Percentiles rank a stretch among this genome's conserved stretches.
phyloP scores from a whole-genome alignment of 2,797 vertebrate species.

The Sebastes variabilis region DNA sequence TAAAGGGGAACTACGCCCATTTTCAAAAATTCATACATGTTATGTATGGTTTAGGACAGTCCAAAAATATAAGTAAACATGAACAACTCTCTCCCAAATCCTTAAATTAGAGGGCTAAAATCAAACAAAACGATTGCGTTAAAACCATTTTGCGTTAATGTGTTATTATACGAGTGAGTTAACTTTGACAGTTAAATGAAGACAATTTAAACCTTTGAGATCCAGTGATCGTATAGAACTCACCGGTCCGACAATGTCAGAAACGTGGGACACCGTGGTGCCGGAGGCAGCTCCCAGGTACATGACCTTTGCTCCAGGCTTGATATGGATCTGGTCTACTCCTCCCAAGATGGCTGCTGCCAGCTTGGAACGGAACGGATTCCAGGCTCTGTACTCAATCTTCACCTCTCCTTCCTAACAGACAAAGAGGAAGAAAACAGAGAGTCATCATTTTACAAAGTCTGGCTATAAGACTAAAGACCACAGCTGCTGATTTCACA shows the following conservation, averaged over 20 bases:
- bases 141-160: too few species aligned
- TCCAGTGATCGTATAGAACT: constrained; percentile 50
- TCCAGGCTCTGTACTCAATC: constrained; percentile 93
- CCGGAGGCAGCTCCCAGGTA: constrained; percentile 94
- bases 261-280: constrained; percentile 94
- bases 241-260: constrained; percentile 93
- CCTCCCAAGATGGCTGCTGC: constrained; percentile 93
- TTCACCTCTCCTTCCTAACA: constrained; percentile 89
- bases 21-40: too few species aligned
- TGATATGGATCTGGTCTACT: constrained; percentile 94
- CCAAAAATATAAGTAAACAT: too few species aligned
- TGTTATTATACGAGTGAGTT: too few species aligned
- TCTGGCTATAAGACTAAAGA: neutral
- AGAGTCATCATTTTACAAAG: neutral
- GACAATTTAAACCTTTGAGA: too few species aligned
- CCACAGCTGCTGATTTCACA: neutral
- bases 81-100: too few species aligned
- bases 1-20: too few species aligned
- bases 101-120: too few species aligned
- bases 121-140: too few species aligned
- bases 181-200: neutral
- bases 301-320: constrained; percentile 89
- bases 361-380: constrained; percentile 93
- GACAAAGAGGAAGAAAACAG: too few species aligned
- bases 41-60: too few species aligned